Evolutionary conservation across 1,140 invertebrate genomes (phyloP).

Genomic region (Drosophila ohnishii): DNA sequence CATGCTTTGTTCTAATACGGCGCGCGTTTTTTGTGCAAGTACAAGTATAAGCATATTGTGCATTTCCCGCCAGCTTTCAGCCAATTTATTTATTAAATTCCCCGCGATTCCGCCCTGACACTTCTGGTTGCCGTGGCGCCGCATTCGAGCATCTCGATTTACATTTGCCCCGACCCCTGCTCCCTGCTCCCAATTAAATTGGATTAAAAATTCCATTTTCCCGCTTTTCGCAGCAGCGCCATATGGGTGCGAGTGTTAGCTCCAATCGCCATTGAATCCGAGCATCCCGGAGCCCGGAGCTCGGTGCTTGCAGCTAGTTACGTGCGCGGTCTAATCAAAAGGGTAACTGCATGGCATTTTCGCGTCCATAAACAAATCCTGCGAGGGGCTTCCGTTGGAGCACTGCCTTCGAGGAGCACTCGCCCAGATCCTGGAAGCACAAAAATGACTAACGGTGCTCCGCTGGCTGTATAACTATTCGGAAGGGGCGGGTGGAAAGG

Average conservation of each 20-base stretch:
- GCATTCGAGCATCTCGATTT: conserved; percentile 35
- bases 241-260: conserved; percentile 66
- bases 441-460: conserved; percentile 50
- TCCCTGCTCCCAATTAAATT: conserved; percentile 63
- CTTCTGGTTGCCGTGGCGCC: conserved; percentile 47
- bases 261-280: conserved; percentile 53
- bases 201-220: conserved; percentile 81
- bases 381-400: conserved; percentile 8
- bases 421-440: conserved; percentile 24
- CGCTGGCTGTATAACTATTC: conserved; percentile 10
- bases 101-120: conserved; percentile 34
- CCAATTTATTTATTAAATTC: conserved; percentile 74
- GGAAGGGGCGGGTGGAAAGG: not conserved
- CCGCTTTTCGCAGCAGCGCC: conserved; percentile 45
- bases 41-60: conserved; percentile 40
- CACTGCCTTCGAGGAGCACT: conserved; percentile 23
- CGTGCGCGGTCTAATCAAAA: conserved; percentile 75
- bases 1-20: conserved; percentile 66
- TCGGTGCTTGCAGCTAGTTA: conserved; percentile 20
- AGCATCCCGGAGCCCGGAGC: conserved; percentile 17
- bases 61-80: conserved; percentile 43
- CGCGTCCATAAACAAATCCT: conserved; percentile 54
- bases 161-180: conserved; percentile 11
- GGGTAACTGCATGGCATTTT: conserved; percentile 62
- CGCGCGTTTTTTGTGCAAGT: conserved; percentile 9